Conservation (phyloP, 2,113 vertebrate genomes). For the Brachypteracias leptosomus region DNA sequence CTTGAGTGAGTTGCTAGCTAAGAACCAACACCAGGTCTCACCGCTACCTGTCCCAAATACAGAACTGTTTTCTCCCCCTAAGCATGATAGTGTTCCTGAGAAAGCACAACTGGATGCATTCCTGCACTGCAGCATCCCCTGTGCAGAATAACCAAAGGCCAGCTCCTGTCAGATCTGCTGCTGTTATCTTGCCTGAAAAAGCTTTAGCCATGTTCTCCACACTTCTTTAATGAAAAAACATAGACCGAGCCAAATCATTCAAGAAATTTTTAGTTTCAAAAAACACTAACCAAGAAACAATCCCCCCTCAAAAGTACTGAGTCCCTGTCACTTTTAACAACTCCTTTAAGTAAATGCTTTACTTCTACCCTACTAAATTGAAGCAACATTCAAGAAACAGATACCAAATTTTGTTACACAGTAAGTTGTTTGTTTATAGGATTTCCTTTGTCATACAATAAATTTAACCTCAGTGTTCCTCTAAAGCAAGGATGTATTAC, state of each 20-base stretch:
- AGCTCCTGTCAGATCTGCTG: neutral
- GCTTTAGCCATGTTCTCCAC: neutral
- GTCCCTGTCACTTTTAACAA: neutral
- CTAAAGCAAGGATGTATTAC: neutral
- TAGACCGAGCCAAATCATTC: neutral
- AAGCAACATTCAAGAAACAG: neutral
- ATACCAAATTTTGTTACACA: neutral
- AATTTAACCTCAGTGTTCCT: neutral
- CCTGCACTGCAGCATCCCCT: neutral
- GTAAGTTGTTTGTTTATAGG: neutral
- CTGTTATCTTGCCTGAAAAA: neutral
- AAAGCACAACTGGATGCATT: neutral
- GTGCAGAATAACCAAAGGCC: neutral
- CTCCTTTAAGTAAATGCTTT: neutral
- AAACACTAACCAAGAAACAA: neutral
- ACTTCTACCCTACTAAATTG: neutral
- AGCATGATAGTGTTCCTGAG: neutral
- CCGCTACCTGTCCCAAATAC: neutral
- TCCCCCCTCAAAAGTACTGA: neutral
- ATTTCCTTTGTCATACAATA: neutral
- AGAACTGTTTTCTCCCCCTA: neutral
- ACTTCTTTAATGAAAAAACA: neutral
- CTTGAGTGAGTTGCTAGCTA: neutral
- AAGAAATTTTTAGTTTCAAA: neutral
- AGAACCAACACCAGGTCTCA: neutral